phyloP scores from a whole-genome alignment of 2,113 vertebrate species.

The Brachypteracias leptosomus region DNA sequence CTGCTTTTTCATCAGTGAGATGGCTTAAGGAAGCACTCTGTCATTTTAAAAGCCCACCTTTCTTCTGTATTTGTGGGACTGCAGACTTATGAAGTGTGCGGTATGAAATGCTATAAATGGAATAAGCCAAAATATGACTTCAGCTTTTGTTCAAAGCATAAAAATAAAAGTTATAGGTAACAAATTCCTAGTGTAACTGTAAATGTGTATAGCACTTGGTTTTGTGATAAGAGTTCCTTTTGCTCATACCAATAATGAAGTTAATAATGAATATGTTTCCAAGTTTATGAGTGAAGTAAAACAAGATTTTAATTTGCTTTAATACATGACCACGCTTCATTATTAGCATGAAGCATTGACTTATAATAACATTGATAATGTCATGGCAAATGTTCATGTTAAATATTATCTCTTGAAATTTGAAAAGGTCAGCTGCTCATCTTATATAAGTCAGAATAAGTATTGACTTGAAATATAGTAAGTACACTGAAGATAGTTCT shows the following conservation, averaged over 20 bases:
- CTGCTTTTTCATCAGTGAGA: not conserved
- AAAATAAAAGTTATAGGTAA: not conserved
- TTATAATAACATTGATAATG: not conserved
- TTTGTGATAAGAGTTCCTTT: not conserved
- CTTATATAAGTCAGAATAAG: not conserved
- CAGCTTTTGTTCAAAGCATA: not conserved
- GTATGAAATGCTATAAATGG: not conserved
- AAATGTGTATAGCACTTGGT: not conserved
- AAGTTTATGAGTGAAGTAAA: not conserved
- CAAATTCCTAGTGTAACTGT: not conserved
- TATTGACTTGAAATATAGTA: not conserved
- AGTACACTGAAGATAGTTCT: not conserved
- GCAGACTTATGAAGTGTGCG: not conserved
- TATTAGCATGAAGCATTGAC: not conserved
- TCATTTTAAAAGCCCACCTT: not conserved
- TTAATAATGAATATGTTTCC: not conserved
- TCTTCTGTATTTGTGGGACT: not conserved
- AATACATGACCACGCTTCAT: not conserved
- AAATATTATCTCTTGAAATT: not conserved
- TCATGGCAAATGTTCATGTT: not conserved
- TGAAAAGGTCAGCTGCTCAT: not conserved
- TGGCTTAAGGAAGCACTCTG: not conserved
- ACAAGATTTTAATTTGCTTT: not conserved
- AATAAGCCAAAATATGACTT: not conserved
- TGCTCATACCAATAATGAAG: not conserved